These are phyloP conservation scores for Coelopa pilipes DNA, from an alignment of 2,888 invertebrate species.

Conservation along the genomic window DNA sequence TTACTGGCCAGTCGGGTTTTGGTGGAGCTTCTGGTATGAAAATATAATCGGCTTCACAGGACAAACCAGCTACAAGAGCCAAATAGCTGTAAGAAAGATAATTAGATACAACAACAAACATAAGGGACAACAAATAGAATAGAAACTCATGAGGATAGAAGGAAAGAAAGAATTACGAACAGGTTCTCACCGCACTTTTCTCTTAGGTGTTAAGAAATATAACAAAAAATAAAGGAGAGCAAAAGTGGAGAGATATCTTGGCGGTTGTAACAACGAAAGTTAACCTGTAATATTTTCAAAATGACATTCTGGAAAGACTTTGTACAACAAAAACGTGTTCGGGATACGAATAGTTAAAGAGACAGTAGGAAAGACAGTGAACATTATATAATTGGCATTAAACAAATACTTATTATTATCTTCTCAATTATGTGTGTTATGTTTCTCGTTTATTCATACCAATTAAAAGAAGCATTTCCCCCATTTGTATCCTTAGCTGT, in stretches of 20 bases:
- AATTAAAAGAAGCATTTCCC: too few species aligned
- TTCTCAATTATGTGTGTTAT: not conserved
- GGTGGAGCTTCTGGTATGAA: constrained; percentile 92
- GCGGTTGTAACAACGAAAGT: too few species aligned
- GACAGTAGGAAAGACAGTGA: constrained; percentile 14
- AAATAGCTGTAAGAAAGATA: constrained; percentile 75
- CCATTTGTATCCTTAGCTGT: not conserved
- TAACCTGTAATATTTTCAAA: too few species aligned
- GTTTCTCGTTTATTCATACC: too few species aligned
- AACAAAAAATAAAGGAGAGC: too few species aligned
- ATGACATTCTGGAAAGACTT: too few species aligned
- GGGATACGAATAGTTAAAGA: constrained; percentile 2
- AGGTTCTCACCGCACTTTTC: too few species aligned
- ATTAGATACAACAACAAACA: constrained; percentile 39
- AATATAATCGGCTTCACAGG: constrained; percentile 86
- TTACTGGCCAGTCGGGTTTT: constrained; percentile 78
- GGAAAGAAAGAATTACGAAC: too few species aligned
- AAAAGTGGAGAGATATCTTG: too few species aligned
- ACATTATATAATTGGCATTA: not conserved
- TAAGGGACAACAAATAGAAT: constrained; percentile 31
- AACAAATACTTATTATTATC: not conserved
- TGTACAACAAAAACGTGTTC: too few species aligned
- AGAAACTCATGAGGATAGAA: constrained; percentile 16
- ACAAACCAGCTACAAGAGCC: constrained; percentile 84
- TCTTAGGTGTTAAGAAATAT: too few species aligned